Percentiles rank a stretch among this genome's conserved stretches.
Conservation (phyloP, 2,888 invertebrate genomes). For the Pammene fasciana region DNA sequence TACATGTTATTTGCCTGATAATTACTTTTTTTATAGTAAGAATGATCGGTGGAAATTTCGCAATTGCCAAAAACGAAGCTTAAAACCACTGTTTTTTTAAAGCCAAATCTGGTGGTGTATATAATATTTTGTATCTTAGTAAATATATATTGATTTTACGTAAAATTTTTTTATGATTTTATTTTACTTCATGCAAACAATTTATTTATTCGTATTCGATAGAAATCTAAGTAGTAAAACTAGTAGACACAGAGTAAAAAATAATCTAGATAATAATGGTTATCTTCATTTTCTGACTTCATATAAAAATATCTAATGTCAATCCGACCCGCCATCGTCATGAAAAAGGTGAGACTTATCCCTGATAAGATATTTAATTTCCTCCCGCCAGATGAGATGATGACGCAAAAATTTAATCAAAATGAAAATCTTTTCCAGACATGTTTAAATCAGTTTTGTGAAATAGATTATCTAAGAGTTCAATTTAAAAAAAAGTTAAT, state of each 20-base stretch:
- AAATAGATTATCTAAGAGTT: constrained; percentile 31
- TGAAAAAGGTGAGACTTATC: constrained; percentile 66
- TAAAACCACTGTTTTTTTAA: no score
- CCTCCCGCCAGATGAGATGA: constrained; percentile 68
- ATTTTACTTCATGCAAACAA: no score
- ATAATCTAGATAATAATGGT: constrained; percentile 14
- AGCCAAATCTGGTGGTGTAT: no score
- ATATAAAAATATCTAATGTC: constrained; percentile 30
- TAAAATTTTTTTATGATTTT: no score
- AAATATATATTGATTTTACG: no score
- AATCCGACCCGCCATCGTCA: constrained; percentile 44
- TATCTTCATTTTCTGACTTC: constrained; percentile 15
- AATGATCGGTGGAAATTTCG: no score
- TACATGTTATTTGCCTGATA: no score
- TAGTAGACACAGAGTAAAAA: not conserved
- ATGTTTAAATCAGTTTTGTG: constrained; percentile 29
- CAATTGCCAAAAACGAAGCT: no score
- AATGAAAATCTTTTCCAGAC: constrained; percentile 26
- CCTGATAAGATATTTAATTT: constrained; percentile 75
- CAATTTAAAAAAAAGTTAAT: not conserved
- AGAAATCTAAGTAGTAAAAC: no score
- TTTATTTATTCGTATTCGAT: no score
- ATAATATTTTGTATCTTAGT: no score
- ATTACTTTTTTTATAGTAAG: no score
- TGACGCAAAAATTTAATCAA: constrained; percentile 56